phyloP scores from a whole-genome alignment of 1,140 invertebrate species.

The Eupristina koningsbergeri region DNA sequence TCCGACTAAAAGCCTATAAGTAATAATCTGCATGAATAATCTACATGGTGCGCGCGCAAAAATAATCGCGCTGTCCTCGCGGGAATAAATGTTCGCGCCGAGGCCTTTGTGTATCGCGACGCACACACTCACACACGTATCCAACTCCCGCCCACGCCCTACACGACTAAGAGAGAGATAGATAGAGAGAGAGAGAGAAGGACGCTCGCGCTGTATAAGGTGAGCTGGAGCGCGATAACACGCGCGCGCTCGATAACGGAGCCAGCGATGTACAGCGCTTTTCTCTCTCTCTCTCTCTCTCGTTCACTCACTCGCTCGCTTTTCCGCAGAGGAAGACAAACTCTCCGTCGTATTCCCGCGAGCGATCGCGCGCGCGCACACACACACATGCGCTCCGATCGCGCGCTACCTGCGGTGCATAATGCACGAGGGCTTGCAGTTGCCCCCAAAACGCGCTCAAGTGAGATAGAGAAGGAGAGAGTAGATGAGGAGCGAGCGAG shows the following conservation, averaged over 20 bases:
- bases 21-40: conserved; percentile 35
- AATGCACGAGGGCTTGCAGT: conserved; percentile 31
- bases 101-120: background rate
- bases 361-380: conserved; percentile 31
- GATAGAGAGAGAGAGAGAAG: conserved; percentile 10
- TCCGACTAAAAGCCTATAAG: conserved; percentile 16
- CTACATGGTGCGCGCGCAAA: background rate
- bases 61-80: conserved; percentile 18
- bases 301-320: background rate
- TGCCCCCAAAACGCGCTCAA: background rate
- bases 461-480: background rate
- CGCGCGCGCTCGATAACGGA: conserved; percentile 59
- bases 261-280: conserved; percentile 42
- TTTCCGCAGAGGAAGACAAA: background rate
- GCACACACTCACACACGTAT: background rate
- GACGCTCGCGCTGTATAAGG: conserved; percentile 50
- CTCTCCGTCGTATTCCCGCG: conserved; percentile 21
- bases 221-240: conserved; percentile 63
- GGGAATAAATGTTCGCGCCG: conserved; percentile 1
- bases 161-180: background rate
- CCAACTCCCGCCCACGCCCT: background rate
- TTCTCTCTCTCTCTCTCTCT: conserved; percentile 19
- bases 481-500: background rate
- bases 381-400: conserved; percentile 23
- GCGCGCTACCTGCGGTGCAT: conserved; percentile 31